These are phyloP conservation scores for Sinocyclocheilus maitianheensis DNA, from an alignment of 2,113 vertebrate genomes.

Conservation along the genomic window DNA sequence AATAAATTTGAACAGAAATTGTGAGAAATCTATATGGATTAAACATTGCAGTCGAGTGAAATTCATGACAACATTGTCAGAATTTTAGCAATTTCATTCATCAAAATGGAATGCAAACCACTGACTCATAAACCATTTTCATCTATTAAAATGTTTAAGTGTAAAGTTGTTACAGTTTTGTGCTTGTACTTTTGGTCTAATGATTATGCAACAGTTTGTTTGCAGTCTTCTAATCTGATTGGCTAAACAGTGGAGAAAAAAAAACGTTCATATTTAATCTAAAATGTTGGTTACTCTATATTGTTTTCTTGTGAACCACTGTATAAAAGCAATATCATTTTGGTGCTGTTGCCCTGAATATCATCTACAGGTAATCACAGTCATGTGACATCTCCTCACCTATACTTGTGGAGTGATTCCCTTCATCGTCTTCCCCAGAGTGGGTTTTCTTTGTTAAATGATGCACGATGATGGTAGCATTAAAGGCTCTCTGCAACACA, in stretches of 20 bases:
- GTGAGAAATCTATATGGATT: neutral
- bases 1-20: neutral
- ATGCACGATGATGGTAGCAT: conserved; percentile 82
- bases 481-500: conserved; percentile 83
- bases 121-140: neutral
- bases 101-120: neutral
- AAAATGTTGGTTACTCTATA: neutral
- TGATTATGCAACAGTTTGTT: neutral
- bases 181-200: neutral
- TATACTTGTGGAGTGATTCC: conserved; percentile 72
- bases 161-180: neutral
- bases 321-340: neutral
- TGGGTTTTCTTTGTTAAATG: conserved; percentile 78
- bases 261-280: neutral
- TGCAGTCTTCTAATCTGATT: too few relatives aligned
- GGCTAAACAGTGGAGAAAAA: neutral
- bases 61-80: neutral
- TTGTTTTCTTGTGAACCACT: neutral
- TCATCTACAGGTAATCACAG: neutral
- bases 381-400: conserved; percentile 9
- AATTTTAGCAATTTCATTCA: neutral
- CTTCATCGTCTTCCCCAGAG: conserved; percentile 66
- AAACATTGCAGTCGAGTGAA: neutral
- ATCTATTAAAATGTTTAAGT: neutral
- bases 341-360: neutral